These are phyloP conservation scores for Cyaniris semiargus DNA, from an alignment of 2,888 invertebrate species.

Conservation along the genomic window DNA sequence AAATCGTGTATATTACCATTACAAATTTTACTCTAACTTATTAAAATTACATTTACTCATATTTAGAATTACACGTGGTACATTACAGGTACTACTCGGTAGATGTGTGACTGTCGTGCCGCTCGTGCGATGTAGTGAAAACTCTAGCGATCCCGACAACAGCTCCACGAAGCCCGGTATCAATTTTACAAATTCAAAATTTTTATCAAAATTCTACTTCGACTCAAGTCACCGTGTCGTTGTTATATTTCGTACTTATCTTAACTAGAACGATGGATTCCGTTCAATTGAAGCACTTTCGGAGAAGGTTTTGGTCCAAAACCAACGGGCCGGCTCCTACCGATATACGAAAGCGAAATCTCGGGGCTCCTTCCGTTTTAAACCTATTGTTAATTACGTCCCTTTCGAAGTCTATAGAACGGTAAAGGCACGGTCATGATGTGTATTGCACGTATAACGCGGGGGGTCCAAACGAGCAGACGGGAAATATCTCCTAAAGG, in stretches of 20 bases:
- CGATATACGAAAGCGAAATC: slow-evolving; percentile 66
- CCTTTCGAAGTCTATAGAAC: slow-evolving; percentile 80
- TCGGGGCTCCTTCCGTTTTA: slow-evolving; percentile 61
- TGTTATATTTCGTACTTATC: slow-evolving; percentile 67
- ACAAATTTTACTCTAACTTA: slow-evolving; percentile 26
- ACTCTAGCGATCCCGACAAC: slow-evolving; percentile 1
- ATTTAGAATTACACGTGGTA: slow-evolving; percentile 19
- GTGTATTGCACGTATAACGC: slow-evolving; percentile 75
- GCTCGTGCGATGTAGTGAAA: background rate
- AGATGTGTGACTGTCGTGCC: slow-evolving; percentile 6
- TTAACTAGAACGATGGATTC: slow-evolving; percentile 61
- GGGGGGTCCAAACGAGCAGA: slow-evolving; percentile 75
- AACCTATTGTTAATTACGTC: slow-evolving; percentile 80
- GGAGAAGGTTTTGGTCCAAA: slow-evolving; percentile 64
- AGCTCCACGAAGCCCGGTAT: background rate
- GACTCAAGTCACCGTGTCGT: slow-evolving; percentile 62
- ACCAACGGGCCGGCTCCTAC: slow-evolving; percentile 59
- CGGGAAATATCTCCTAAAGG: slow-evolving; percentile 75
- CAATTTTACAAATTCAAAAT: slow-evolving; percentile 46
- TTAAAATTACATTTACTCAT: slow-evolving; percentile 14
- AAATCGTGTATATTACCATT: slow-evolving; percentile 22
- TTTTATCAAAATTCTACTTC: slow-evolving; percentile 57
- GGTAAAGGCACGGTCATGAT: slow-evolving; percentile 81
- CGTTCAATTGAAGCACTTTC: slow-evolving; percentile 66
- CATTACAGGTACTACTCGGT: slow-evolving; percentile 17